Evolutionary conservation across 2,888 invertebrate genomes (phyloP), one percentile per base, ranked within the genome.

Genomic region (Trissonchulus latispiculum): DNA sequence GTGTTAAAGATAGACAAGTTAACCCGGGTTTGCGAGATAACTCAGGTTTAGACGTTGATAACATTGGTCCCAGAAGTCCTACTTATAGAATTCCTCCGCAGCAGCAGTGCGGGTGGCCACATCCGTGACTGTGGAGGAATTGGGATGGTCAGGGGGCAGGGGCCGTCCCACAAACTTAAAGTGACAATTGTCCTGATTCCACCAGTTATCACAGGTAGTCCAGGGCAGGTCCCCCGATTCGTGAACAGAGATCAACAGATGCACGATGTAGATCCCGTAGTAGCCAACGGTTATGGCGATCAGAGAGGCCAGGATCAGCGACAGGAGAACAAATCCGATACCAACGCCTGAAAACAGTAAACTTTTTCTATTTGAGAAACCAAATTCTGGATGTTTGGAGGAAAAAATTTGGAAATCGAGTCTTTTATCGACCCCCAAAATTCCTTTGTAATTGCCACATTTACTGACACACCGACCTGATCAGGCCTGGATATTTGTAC

Each of bases 321-420:
- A 76, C 76, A 77, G 76, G 15, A 78, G 75, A 31, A 79, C 76
- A 66, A 82, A 81, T 1, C 81, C 76, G 3, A 81, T 80, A 3
- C 82, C 82, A 68, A 82, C 79, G 31, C 82, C 81, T 80, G 74
- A 37, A 77, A 73, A 29, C 64, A 23, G 59, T 59, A 23, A 23
- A 59, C 23, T 23, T 59, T 59, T 59, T n/a, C n/a, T n/a, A n/a
- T n/a, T n/a, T n/a, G n/a, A n/a, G n/a, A n/a, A n/a, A n/a, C n/a
- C n/a, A n/a, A n/a, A n/a, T n/a, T n/a, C n/a, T n/a, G n/a, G n/a
- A n/a, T n/a, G n/a, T n/a, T n/a, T n/a, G n/a, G n/a, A n/a, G n/a
- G n/a, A n/a, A n/a, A n/a, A n/a, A n/a, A n/a, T n/a, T n/a, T n/a
- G n/a, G n/a, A n/a, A n/a, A n/a, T n/a, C n/a, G n/a, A n/a, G n/a